Base-by-base conservation (phyloP, 92 coral and sea anemone genomes). In the Muricea muricata region DNA sequence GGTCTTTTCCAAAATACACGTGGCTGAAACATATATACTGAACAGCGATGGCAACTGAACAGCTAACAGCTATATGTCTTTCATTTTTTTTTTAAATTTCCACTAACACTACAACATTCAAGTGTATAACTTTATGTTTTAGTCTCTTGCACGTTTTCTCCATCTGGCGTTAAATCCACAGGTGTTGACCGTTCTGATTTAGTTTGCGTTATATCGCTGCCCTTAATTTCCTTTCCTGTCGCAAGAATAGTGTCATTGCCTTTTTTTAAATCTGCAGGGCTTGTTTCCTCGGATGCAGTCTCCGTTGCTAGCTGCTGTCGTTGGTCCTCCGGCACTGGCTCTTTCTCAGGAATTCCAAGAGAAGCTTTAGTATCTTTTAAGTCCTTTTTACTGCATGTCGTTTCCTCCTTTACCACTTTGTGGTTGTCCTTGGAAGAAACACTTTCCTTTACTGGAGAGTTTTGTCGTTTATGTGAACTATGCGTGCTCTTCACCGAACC, bases 361-460 rank as follows among this genome's bases (percentile, higher is more conserved):
- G 78, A 29, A 20, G 30, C 78, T 10, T 60, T 34, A 60, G 8
- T 23, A 9, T 31, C 33, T 60, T 60, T 24, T 21, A 17, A 24
- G 32, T 29, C 14, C 1, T 60, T 60, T 29, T 29, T 29, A 4
- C 68, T 7, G 34, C 21, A 60, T 13, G 68, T 11, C 9, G 23
- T 60, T 9, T 60, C 29, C 26, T 60, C 68, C 12, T 29, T 48
- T 11, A 20, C 20, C 10, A 48, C 68, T 41, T 72, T 72, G 14
- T 11, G 47, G 7, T 4, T 55, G 31, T 37, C 78, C 55, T 41
- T 40, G 30, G 26, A 14, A 47, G 52, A 24, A 42, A 4, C 32
- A 29, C 55, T 21, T 37, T 40, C 78, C 42, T 72, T 72, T 40
- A 57, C 23, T 60, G 68, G 68, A 25, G 68, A 60, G 68, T 60